These are phyloP conservation scores for Boulengeromyrus knoepffleri DNA, from an alignment of 2,113 vertebrate genomes.

Conservation along the genomic window DNA sequence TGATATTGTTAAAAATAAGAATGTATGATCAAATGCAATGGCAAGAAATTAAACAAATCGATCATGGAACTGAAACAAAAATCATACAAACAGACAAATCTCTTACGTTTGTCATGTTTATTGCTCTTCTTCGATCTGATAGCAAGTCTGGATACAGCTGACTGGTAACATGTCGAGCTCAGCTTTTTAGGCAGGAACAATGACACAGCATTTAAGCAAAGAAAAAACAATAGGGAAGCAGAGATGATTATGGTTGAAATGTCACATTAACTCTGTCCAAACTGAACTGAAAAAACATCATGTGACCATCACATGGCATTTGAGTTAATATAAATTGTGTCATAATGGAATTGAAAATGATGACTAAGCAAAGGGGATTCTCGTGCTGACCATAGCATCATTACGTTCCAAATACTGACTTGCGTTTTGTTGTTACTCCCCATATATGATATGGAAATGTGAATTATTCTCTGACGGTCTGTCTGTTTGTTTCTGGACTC, in stretches of 20 bases:
- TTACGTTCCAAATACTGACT: background rate
- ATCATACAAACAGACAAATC: background rate
- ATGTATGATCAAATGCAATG: conserved; percentile 4
- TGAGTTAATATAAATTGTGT: background rate
- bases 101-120: background rate
- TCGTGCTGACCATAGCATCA: background rate
- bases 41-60: background rate
- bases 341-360: background rate
- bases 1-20: background rate
- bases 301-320: background rate
- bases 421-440: background rate
- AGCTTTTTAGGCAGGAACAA: background rate
- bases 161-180: background rate
- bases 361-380: background rate
- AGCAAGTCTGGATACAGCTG: background rate
- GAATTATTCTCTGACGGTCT: background rate
- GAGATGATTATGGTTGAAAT: background rate
- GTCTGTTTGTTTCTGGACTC: background rate
- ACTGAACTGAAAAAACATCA: background rate
- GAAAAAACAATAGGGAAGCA: background rate
- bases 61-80: background rate
- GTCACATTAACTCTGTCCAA: background rate
- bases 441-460: background rate
- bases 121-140: background rate
- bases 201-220: background rate